phyloP scores from a whole-genome alignment of 2,113 vertebrate species.

The Thryonomys swinderianus region DNA sequence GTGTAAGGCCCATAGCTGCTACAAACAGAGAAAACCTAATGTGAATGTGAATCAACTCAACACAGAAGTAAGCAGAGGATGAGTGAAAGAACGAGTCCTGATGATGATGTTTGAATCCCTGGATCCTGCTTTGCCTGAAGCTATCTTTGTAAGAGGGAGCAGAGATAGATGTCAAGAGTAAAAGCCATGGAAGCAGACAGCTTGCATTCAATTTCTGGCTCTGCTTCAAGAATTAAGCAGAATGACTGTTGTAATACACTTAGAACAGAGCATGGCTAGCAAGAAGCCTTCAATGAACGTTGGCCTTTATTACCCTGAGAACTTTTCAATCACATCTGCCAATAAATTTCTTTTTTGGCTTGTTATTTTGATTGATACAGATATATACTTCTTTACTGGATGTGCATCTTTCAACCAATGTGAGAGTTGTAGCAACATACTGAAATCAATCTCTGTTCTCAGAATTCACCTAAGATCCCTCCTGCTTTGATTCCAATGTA shows the following conservation, averaged over 20 bases:
- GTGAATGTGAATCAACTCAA: background rate
- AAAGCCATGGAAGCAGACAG: background rate
- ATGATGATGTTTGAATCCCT: background rate
- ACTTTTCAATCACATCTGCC: background rate
- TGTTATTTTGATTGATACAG: conserved; percentile 22
- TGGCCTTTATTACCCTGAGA: background rate
- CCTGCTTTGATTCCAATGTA: background rate
- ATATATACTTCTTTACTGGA: background rate
- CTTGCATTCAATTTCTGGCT: background rate
- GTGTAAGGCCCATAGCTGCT: background rate
- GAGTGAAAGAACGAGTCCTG: background rate
- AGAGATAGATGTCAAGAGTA: background rate
- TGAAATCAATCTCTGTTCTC: conserved; percentile 40
- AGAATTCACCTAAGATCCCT: background rate
- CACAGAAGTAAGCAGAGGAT: background rate
- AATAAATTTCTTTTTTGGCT: background rate
- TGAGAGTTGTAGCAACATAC: conserved; percentile 27
- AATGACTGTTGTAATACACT: background rate
- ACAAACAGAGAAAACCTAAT: background rate
- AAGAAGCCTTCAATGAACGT: background rate
- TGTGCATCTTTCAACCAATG: conserved; percentile 24
- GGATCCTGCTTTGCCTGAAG: conserved; percentile 40
- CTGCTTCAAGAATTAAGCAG: background rate
- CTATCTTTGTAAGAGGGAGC: background rate
- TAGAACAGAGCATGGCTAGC: background rate